These are phyloP conservation scores for Chrysina gloriosa DNA, from an alignment of 2,888 invertebrate genomes.

Conservation along the genomic window DNA sequence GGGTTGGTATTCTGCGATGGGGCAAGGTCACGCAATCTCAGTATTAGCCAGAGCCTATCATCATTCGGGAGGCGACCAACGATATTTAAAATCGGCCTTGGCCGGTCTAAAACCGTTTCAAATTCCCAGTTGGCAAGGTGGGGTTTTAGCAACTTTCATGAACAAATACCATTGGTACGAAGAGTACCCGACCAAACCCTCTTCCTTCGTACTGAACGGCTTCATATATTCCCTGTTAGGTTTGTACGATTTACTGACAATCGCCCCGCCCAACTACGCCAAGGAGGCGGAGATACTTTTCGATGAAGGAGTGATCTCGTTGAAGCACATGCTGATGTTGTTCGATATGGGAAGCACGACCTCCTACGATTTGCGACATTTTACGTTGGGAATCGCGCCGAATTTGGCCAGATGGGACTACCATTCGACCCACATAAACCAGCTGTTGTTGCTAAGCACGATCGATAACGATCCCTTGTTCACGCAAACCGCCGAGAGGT, in stretches of 20 bases:
- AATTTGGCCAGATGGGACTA: constrained; percentile 99
- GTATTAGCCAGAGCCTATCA: constrained; percentile 92
- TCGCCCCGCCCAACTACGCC: constrained; percentile 77
- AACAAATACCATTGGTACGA: constrained; percentile 95
- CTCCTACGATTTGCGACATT: constrained; percentile 95
- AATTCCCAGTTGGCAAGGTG: constrained; percentile 79
- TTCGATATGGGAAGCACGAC: constrained; percentile 97
- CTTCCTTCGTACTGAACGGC: constrained; percentile 96
- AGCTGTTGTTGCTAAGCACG: constrained; percentile 87
- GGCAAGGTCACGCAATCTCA: constrained; percentile 97
- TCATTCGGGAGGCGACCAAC: constrained; percentile 79
- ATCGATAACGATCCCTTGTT: constrained; percentile 87
- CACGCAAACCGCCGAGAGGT: constrained; percentile 85
- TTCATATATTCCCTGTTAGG: constrained; percentile 98
- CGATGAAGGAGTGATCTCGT: constrained; percentile 85
- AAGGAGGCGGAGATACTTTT: constrained; percentile 82
- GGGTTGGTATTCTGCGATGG: constrained; percentile 93
- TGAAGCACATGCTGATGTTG: constrained; percentile 87
- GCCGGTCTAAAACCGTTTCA: constrained; percentile 84
- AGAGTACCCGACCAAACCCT: constrained; percentile 96
- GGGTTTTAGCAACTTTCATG: constrained; percentile 87
- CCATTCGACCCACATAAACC: constrained; percentile 98
- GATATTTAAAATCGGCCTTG: constrained; percentile 85
- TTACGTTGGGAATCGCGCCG: constrained; percentile 88
- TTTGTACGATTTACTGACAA: constrained; percentile 91